phyloP scores from a whole-genome alignment of 2,797 vertebrate genomes.

The Brotula barbata region DNA sequence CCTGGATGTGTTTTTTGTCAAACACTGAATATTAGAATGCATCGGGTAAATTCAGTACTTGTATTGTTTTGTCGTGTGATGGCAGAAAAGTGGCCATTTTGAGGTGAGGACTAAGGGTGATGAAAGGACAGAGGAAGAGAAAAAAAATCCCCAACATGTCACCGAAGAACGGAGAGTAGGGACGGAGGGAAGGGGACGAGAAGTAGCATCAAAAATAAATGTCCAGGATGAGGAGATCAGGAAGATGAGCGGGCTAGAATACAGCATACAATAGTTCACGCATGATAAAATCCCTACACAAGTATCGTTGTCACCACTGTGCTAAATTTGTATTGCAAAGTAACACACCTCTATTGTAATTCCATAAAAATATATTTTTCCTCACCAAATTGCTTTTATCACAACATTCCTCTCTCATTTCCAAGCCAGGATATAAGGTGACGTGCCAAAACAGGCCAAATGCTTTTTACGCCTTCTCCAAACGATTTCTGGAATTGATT shows the following conservation, averaged over 20 bases:
- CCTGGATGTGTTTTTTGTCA: background rate
- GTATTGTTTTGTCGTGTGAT: slow-evolving; percentile 25
- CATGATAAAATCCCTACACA: slow-evolving; percentile 17
- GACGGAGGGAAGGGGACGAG: background rate
- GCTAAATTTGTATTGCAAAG: slow-evolving; percentile 11
- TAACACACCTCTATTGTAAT: slow-evolving; percentile 23
- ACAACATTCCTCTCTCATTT: background rate
- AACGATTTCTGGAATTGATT: slow-evolving; percentile 7
- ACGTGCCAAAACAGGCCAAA: slow-evolving; percentile 11
- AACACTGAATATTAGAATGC: slow-evolving; percentile 16
- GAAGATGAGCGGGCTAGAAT: slow-evolving; percentile 3
- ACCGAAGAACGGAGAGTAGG: slow-evolving; percentile 8
- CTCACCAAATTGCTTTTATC: slow-evolving; percentile 9
- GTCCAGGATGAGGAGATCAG: background rate
- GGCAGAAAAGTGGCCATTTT: slow-evolving; percentile 30
- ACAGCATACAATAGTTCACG: slow-evolving; percentile 39
- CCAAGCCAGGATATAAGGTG: background rate
- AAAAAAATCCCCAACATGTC: no score
- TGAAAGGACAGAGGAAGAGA: slow-evolving; percentile 7
- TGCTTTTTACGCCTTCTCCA: background rate
- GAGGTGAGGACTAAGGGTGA: background rate
- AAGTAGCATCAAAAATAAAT: slow-evolving; percentile 2
- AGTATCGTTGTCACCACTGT: slow-evolving; percentile 6
- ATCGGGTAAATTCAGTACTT: slow-evolving; percentile 17
- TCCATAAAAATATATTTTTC: slow-evolving; percentile 18